These are phyloP conservation scores for Ischnus inquisitorius DNA, from an alignment of 2,888 invertebrate species.

Conservation along the genomic window DNA sequence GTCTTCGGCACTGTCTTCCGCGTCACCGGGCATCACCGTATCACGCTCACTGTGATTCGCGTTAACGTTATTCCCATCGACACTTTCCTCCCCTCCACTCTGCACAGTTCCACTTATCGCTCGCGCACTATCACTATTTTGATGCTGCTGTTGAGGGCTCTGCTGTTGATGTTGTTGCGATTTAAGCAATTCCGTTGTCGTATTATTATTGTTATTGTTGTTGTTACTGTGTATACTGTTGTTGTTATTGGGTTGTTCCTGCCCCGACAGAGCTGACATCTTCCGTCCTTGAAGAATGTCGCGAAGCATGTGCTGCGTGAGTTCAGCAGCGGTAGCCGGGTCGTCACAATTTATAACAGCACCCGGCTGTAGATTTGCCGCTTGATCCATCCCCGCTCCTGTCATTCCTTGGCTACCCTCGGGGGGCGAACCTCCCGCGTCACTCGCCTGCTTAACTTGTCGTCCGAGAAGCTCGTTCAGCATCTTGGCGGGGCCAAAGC, in stretches of 20 bases:
- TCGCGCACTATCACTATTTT: constrained; percentile 84
- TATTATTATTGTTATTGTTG: constrained; percentile 87
- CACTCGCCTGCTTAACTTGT: constrained; percentile 91
- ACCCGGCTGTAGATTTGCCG: constrained; percentile 84
- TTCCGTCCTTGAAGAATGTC: constrained; percentile 96
- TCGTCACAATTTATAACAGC: constrained; percentile 87
- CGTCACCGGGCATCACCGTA: constrained; percentile 83
- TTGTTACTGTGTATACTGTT: constrained; percentile 85
- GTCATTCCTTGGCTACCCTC: constrained; percentile 86
- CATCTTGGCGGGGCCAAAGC: constrained; percentile 96
- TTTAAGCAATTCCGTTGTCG: constrained; percentile 86
- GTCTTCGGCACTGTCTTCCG: constrained; percentile 85
- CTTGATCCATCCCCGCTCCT: constrained; percentile 85
- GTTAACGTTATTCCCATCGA: constrained; percentile 82
- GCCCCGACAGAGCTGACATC: constrained; percentile 91
- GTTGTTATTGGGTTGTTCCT: constrained; percentile 88
- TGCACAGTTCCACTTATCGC: constrained; percentile 83
- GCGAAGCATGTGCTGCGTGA: constrained; percentile 94
- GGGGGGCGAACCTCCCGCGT: constrained; percentile 87
- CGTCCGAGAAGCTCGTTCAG: constrained; percentile 95
- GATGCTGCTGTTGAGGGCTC: constrained; percentile 82
- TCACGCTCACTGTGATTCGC: constrained; percentile 83
- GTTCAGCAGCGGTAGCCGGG: constrained; percentile 86
- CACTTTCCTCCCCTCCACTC: constrained; percentile 84
- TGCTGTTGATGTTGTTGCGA: constrained; percentile 86